phyloP scores from a whole-genome alignment of 92 coral and sea anemone species.

The Palythoa grandiflora region DNA sequence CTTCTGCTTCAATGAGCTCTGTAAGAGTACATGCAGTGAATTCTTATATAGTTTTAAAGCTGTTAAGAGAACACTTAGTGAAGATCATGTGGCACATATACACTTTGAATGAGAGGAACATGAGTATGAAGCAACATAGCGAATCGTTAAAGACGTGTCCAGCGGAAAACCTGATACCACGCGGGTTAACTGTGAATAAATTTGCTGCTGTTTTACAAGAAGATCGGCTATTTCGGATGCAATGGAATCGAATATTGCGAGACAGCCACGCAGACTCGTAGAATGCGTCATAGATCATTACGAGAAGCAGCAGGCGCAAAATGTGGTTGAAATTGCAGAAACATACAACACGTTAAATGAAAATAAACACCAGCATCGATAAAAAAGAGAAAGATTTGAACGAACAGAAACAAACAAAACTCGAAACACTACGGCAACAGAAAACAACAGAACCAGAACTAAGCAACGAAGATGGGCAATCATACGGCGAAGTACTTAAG shows the following conservation, averaged over 20 bases:
- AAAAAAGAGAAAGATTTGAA: constrained; percentile 20
- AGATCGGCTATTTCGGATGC: constrained; percentile 2
- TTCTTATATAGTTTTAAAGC: too few species aligned
- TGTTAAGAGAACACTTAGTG: too few species aligned
- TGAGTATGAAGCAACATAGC: not conserved
- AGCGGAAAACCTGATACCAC: constrained; percentile 2
- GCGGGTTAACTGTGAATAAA: not conserved
- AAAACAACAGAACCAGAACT: constrained; percentile 6
- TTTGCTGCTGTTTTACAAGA: constrained; percentile 6
- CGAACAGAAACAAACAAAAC: constrained; percentile 27
- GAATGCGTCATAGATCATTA: not conserved
- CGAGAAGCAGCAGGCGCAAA: not conserved
- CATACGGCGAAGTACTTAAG: constrained; percentile 42
- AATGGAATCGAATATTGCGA: constrained; percentile 26
- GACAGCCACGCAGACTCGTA: constrained; percentile 30
- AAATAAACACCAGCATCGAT: constrained; percentile 25
- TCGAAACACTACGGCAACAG: constrained; percentile 18
- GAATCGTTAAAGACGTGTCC: not conserved
- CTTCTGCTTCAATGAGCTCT: too few species aligned
- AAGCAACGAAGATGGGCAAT: constrained; percentile 12
- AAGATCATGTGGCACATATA: not conserved
- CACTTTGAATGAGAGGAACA: not conserved
- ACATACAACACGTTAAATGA: not conserved
- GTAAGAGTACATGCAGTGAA: too few species aligned
- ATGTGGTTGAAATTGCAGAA: constrained; percentile 6